phyloP scores from a whole-genome alignment of 1,140 invertebrate species.

The Leptoteleia sp. region DNA sequence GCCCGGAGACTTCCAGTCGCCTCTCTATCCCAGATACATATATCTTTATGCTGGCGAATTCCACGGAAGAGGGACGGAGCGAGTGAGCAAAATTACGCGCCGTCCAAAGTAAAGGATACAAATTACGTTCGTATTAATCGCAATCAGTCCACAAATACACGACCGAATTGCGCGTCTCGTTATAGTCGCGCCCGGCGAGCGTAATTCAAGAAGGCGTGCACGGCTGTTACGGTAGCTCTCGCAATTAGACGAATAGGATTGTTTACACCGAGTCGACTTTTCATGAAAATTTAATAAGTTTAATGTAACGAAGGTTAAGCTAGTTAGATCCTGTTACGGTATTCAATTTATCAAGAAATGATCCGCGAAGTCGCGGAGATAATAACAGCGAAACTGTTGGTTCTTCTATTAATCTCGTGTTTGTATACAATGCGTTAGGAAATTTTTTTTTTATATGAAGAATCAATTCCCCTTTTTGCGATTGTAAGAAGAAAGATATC shows the following conservation, averaged over 20 bases:
- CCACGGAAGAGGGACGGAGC: conserved; percentile 17
- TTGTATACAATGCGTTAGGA: neutral
- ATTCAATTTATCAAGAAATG: conserved; percentile 35
- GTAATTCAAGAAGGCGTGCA: conserved; percentile 11
- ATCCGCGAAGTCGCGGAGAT: conserved; percentile 34
- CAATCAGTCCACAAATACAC: neutral
- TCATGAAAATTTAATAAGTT: conserved; percentile 62
- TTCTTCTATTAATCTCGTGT: neutral
- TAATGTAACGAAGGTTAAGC: conserved; percentile 50
- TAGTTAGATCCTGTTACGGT: conserved; percentile 52
- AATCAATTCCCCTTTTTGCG: too few relatives aligned
- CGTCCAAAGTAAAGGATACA: conserved; percentile 35
- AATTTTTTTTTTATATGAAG: too few relatives aligned
- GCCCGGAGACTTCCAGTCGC: conserved; percentile 59
- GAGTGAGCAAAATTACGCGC: conserved; percentile 27
- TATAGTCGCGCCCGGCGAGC: conserved; percentile 7
- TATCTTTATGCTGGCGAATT: conserved; percentile 22
- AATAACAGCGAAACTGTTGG: conserved; percentile 21
- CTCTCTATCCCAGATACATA: conserved; percentile 58
- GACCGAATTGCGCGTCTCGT: neutral
- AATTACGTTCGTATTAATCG: conserved; percentile 12
- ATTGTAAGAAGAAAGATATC: too few relatives aligned
- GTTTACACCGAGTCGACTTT: conserved; percentile 53
- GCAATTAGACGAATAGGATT: conserved; percentile 57
- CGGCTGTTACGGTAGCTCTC: neutral